Evolutionary conservation across 2,888 invertebrate species (phyloP), one percentile per base, ranked within the genome.

Genomic region (Cephonodes hylas): DNA sequence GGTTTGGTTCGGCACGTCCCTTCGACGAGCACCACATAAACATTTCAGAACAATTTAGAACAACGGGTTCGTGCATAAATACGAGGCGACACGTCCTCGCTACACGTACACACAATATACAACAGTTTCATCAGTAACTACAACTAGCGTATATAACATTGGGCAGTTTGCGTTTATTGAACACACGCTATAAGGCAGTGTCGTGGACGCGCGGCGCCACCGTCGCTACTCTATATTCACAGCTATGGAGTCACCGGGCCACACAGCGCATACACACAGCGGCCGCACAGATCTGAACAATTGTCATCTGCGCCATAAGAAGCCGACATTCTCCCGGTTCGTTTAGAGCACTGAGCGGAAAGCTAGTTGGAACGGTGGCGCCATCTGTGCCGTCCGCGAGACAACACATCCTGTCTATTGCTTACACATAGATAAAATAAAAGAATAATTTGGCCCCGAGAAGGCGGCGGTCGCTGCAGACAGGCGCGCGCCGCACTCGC

Each of bases 111-210:
- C 25, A 15, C 1, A 48, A 27, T 0, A 15, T 18, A 10, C 15
- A 53, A 31, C 8, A 27, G 15, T 53, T 6, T 31, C 20, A 10
- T 20, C 22, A 6, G 20, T 20, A 27, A 5, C 5, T 27, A 31
- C 31, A 20, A 44, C 0, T 18, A 15, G 10, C 44, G 18, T 23
- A 2, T 34, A 34, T 10, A 34, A 7, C 23, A 59, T n/a, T 34
- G 59, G 34, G 74, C 75, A 73, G 75, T 73, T 71, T 65, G 74
- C 72, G 76, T 73, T 74, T 70, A 68, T 76, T 81, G 84, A 84
- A 84, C 85, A 84, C 84, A 81, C 74, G 78, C 74, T 68, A 64
- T 82, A 83, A 85, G 85, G 85, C 86, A 76, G 77, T 67, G 53
- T 53, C 18, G 53, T 23, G 13, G n/a, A n/a, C n/a, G 13, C 10